These are phyloP conservation scores for Drosophila arawakana DNA, from an alignment of 1,140 invertebrate species.

Conservation along the genomic window DNA sequence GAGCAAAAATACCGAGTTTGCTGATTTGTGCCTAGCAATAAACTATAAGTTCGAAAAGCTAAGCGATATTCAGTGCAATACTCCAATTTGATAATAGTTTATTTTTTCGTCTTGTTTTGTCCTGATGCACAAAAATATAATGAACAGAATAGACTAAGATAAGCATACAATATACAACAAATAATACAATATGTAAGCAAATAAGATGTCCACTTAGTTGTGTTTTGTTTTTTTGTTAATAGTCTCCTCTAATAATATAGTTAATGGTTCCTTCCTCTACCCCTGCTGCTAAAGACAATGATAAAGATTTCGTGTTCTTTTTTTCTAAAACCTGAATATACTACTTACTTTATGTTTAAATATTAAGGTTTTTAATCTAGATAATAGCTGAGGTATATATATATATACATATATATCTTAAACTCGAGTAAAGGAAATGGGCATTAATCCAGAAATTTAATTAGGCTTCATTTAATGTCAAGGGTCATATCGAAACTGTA, in stretches of 20 bases:
- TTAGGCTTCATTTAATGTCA: not conserved
- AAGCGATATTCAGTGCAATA: slow-evolving; percentile 40
- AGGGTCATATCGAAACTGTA: not conserved
- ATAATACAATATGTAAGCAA: slow-evolving; percentile 6
- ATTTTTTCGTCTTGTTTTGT: slow-evolving; percentile 9
- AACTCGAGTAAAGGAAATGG: slow-evolving; percentile 4
- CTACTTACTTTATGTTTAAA: slow-evolving; percentile 15
- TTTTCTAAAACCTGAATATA: slow-evolving; percentile 14
- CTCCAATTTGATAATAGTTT: slow-evolving; percentile 13
- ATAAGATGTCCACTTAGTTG: not conserved
- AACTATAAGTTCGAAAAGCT: slow-evolving; percentile 35
- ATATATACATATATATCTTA: not conserved
- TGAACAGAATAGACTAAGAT: slow-evolving; percentile 17
- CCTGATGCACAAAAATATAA: slow-evolving; percentile 5
- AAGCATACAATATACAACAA: not conserved
- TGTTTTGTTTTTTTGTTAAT: not conserved
- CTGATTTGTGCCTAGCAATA: slow-evolving; percentile 18
- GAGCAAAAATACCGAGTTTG: not conserved
- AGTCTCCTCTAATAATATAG: not conserved
- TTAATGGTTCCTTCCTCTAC: not conserved
- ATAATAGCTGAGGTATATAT: slow-evolving; percentile 6
- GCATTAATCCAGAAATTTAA: not conserved
- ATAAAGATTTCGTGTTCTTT: slow-evolving; percentile 20
- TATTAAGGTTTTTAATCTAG: slow-evolving; percentile 10
- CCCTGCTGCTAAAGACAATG: slow-evolving; percentile 27